These are phyloP conservation scores for Cydia amplana DNA, from an alignment of 1,140 invertebrate species.

Conservation along the genomic window DNA sequence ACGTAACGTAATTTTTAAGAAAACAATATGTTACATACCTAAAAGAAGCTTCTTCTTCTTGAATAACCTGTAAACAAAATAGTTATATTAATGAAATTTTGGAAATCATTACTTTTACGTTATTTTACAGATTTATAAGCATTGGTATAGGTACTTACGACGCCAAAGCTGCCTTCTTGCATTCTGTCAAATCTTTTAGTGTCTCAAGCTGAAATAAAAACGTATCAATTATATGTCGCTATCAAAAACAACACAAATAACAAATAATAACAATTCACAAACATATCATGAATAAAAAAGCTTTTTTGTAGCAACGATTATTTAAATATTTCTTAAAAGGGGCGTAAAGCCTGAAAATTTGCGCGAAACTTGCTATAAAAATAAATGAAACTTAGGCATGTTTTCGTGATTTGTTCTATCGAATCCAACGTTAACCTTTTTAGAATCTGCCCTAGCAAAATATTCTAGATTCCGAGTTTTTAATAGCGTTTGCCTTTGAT, in stretches of 20 bases:
- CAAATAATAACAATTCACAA: neutral
- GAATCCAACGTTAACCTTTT: no score
- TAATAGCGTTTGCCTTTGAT: no score
- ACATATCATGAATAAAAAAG: no score
- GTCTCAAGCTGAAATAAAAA: constrained; percentile 61
- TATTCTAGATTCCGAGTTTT: no score
- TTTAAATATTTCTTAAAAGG: no score
- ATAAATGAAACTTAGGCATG: no score
- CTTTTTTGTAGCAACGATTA: no score
- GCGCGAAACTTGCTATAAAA: no score
- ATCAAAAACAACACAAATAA: neutral
- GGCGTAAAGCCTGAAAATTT: no score
- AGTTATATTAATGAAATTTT: neutral
- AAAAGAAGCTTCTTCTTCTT: constrained; percentile 56
- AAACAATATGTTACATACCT: constrained; percentile 47
- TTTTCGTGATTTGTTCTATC: no score
- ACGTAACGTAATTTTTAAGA: constrained; percentile 10
- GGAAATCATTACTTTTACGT: neutral
- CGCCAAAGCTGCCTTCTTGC: constrained; percentile 60
- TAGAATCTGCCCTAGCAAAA: no score
- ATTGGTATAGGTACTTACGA: constrained; percentile 58
- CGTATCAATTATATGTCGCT: neutral
- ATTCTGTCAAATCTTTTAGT: constrained; percentile 69
- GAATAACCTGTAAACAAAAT: constrained; percentile 58
- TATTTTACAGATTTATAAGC: neutral